Conservation (phyloP, 2,797 vertebrate species). For the Gymnocypris eckloni region DNA sequence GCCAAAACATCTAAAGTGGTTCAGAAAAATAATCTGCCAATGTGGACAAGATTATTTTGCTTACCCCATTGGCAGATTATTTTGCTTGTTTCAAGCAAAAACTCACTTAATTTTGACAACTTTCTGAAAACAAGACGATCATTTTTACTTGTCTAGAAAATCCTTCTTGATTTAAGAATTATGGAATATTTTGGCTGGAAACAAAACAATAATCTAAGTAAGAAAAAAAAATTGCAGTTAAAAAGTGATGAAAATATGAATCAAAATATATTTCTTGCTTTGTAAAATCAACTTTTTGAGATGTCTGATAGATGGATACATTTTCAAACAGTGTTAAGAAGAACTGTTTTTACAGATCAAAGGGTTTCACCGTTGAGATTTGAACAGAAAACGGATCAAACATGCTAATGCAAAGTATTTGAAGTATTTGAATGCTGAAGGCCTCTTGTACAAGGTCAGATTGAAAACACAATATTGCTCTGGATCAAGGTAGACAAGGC, state of each 20-base stretch:
- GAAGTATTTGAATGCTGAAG: slow-evolving; percentile 23
- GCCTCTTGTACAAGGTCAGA: slow-evolving; percentile 41
- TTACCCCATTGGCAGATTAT: no score
- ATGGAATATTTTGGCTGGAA: no score
- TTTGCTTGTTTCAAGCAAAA: no score
- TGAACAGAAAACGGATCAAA: not conserved
- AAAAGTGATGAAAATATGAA: not conserved
- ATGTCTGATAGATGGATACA: slow-evolving; percentile 3
- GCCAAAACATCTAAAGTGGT: no score
- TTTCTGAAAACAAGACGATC: no score
- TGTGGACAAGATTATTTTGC: no score
- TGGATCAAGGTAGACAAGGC: slow-evolving; percentile 35
- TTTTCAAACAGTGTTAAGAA: slow-evolving; percentile 12
- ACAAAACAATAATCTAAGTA: no score
- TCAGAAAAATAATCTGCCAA: no score
- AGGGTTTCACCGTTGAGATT: slow-evolving; percentile 12
- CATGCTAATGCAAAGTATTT: slow-evolving; percentile 32
- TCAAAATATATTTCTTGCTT: not conserved
- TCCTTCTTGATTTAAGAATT: no score
- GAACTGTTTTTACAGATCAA: slow-evolving; percentile 33
- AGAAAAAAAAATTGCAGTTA: no score
- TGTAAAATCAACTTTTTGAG: slow-evolving; percentile 15
- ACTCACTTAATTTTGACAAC: no score
- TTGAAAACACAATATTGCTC: slow-evolving; percentile 28
- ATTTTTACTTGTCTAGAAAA: no score